phyloP scores from a whole-genome alignment of 2,888 invertebrate species.

The Drosophila nigritarsus region DNA sequence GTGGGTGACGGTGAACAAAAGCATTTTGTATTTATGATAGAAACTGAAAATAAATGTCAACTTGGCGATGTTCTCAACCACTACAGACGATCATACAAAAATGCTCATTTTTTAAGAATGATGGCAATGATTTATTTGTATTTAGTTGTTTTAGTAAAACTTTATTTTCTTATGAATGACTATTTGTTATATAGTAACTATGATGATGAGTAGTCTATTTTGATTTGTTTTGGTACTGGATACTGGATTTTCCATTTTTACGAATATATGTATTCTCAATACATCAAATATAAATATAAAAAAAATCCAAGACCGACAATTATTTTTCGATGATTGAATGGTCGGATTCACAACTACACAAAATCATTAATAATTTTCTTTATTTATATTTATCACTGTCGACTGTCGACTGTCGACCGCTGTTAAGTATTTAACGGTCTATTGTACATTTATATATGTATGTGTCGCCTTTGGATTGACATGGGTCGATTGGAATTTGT shows the following conservation, averaged over 20 bases:
- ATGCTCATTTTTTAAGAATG: not conserved
- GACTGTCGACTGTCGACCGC: conserved; percentile 1
- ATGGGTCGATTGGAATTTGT: conserved; percentile 1
- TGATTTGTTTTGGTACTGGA: not conserved
- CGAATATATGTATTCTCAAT: not conserved
- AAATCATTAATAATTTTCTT: not conserved
- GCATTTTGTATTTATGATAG: not conserved
- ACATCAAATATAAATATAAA: not conserved
- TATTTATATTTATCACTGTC: not conserved
- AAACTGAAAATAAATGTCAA: not conserved
- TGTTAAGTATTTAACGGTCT: not conserved
- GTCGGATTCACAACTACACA: not conserved
- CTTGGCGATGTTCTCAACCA: not conserved
- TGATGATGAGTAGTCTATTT: not conserved
- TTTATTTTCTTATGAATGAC: not conserved
- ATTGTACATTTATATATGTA: not conserved
- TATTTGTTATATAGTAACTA: not conserved
- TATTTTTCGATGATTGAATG: not conserved
- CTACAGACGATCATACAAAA: not conserved
- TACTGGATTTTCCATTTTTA: not conserved
- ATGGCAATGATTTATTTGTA: not conserved
- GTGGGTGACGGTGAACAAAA: not conserved
- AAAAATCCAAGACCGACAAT: not conserved
- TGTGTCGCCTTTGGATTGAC: not conserved
- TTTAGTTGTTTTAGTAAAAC: not conserved